Base-by-base conservation (phyloP, 2,888 invertebrate species). In the Listrodromus nycthemerus region DNA sequence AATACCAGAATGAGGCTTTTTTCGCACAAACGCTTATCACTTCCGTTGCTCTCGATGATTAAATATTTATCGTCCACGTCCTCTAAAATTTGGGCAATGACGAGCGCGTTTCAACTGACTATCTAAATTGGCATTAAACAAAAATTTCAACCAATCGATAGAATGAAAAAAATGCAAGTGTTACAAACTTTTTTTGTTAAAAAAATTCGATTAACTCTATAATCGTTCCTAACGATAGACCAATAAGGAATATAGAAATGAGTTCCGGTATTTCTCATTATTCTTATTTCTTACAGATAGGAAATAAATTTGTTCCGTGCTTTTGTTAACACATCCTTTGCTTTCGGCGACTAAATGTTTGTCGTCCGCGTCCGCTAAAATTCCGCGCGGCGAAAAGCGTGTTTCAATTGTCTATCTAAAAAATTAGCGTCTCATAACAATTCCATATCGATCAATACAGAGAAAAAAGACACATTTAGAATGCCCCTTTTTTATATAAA, bases 121-220 rank as follows among this genome's bases (percentile, higher is more conserved):
- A 27, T 45, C 45, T 74, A 8, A 33, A 75, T 75, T 55, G n/a
- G 27, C 52, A n/a, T 52, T 65, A 41, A 21, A 33, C n/a, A 33
- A 50, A 21, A 75, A 52, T 52, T 21, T 16, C 52, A 24, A 55
- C 33, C n/a, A 13, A 3, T 27, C 16, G 69, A 16, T n/a, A 7
- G 8, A 7, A 27, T 30, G 1, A 24, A 13, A 27, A 33, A 52
- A 24, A 52, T 52, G n/a, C 8, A 8, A 21, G 2, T 50, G n/a
- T n/a, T n/a, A 19, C 0, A 4, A 52, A 7, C 6, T 5, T 8
- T 21, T 30, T 30, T 6, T 30, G 30, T 30, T 50, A 19, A 50
- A n/a, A 48, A 50, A 50, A 50, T n/a, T n/a, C 19, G 30, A 19
- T 6, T 50, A 6, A 50, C 7, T 19, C 50, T 50, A 19, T 16